Conservation (phyloP, 2,113 vertebrate species). For the Miniopterus natalensis region DNA sequence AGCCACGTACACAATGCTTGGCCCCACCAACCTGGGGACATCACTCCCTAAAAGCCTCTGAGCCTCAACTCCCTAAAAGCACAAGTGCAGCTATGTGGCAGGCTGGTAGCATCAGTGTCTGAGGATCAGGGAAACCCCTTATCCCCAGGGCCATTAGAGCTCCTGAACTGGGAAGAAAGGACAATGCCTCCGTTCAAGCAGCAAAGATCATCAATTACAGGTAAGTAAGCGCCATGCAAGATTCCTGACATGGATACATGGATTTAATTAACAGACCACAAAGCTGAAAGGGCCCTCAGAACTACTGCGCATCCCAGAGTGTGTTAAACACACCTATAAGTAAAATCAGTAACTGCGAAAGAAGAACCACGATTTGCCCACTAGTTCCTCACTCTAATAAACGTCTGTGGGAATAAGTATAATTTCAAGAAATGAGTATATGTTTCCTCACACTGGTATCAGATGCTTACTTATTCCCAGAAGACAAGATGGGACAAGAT, state of each 20-base stretch:
- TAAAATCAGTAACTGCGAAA: too few relatives aligned
- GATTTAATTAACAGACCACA: rapidly evolving
- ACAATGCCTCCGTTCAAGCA: background rate
- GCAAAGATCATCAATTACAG: rapidly evolving
- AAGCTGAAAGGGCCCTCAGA: background rate
- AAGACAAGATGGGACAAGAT: background rate
- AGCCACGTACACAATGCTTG: background rate
- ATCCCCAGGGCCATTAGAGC: rapidly evolving
- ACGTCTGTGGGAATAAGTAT: rapidly evolving
- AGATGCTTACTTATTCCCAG: background rate
- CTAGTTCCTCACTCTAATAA: too few relatives aligned
- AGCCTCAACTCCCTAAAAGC: background rate
- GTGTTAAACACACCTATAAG: background rate
- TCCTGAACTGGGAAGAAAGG: background rate
- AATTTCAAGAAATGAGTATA: background rate
- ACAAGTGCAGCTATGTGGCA: rapidly evolving
- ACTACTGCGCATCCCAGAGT: background rate
- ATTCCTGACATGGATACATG: background rate
- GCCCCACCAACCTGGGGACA: too few relatives aligned
- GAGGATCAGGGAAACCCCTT: background rate
- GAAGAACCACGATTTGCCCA: background rate
- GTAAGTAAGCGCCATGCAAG: background rate
- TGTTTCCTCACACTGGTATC: background rate
- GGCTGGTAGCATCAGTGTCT: rapidly evolving
- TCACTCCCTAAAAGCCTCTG: background rate